Base-by-base conservation (phyloP, 2,888 invertebrate genomes). In the Strigamia transsilvanica region DNA sequence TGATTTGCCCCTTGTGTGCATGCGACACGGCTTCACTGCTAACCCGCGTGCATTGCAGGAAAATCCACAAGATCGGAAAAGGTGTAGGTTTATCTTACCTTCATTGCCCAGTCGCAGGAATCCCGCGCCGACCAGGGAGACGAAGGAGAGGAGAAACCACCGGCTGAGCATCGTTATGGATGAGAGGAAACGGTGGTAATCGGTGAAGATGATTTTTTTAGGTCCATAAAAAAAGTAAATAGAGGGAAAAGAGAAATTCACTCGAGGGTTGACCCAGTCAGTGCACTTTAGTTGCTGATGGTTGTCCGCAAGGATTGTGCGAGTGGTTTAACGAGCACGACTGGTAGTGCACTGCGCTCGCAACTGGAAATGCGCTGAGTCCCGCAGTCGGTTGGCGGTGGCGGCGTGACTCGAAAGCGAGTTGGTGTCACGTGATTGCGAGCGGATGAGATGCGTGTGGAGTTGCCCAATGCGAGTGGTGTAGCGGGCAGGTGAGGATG, bases 381-480 rank as follows among this genome's bases (percentile, higher is more conserved):
- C 73, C 73, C 73, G 73, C 56, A 56, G 56, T 56, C 56, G 56
- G 18, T 56, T 56, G 23, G 73, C 73, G 73, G 73, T 27, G 73
- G 73, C 73, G 73, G 73, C 73, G 73, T 73, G 73, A 73, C 73
- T 73, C 12, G 73, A 73, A 73, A 73, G 73, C 27, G 73, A n/a
- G 27, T 73, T 73, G 27, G 73, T 5, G 13, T 73, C 73, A 73
- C 73, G 73, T 73, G 73, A 73, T 15, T 18, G 32, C 1, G 18
- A 56, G 18, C 27, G 73, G 73, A 73, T 73, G 73, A 73, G 73
- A 73, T 73, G 73, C 73, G 73, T 32, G 73, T 73, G 73, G 73
- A 73, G 73, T 73, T 73, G 73, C 73, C 73, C 73, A 73, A 73
- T 73, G n/a, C 32, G 27, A 73, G 73, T 27, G 73, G 73, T 73